A percentile compares a stretch with the other conserved stretches of the same genome.
phyloP scores from a whole-genome alignment of 2,797 vertebrate species.

The Galago senegalensis region DNA sequence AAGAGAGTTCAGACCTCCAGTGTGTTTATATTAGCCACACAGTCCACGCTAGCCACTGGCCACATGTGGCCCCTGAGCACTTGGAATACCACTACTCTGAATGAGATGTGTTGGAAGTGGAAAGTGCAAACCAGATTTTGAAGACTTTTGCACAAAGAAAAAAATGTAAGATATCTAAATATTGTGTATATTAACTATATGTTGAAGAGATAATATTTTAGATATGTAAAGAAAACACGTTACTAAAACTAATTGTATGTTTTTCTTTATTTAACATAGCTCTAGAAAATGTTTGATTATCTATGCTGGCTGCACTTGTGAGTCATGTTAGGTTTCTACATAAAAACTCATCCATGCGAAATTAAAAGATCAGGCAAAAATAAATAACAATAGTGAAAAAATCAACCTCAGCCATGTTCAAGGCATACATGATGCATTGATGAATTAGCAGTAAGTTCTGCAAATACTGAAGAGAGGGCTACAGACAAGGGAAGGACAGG shows the following conservation, averaged over 20 bases:
- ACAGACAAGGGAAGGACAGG: background rate
- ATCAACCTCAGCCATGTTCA: background rate
- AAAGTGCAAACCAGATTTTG: background rate
- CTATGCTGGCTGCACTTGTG: background rate
- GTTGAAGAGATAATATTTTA: background rate
- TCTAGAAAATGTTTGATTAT: constrained; percentile 33
- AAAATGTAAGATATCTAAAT: background rate
- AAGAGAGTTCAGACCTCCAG: background rate
- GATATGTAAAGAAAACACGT: constrained; percentile 42
- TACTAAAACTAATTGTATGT: constrained; percentile 52
- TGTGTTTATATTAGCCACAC: background rate
- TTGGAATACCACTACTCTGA: background rate
- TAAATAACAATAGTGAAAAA: background rate
- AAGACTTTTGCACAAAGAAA: background rate
- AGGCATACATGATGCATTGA: background rate
- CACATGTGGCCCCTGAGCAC: background rate
- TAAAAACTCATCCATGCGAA: background rate
- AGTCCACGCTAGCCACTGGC: background rate
- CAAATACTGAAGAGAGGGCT: background rate
- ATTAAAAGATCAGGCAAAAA: constrained; percentile 48
- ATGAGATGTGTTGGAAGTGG: background rate
- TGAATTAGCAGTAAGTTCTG: background rate
- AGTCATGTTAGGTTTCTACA: background rate
- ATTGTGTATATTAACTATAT: background rate
- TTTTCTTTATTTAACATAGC: background rate